Conservation (phyloP, 2,113 vertebrate species). For the Pseudopipra pipra region DNA sequence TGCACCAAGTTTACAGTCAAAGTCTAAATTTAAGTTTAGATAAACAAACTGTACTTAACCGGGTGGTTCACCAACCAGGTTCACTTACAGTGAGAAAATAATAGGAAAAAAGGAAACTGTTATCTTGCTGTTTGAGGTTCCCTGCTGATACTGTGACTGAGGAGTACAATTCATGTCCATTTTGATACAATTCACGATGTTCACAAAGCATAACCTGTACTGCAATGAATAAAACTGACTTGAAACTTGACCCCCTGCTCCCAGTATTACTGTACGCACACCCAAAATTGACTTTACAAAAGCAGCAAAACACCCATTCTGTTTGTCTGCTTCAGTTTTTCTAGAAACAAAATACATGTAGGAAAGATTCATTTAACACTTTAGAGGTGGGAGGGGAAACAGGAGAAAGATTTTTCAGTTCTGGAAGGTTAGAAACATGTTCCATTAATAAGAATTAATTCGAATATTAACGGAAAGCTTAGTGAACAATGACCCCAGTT, state of each 20-base stretch:
- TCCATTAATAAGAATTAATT: neutral
- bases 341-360: neutral
- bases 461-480: neutral
- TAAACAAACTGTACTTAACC: neutral
- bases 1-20: neutral
- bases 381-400: neutral
- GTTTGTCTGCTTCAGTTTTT: neutral
- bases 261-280: neutral
- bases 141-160: neutral
- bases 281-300: neutral
- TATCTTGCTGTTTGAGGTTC: neutral
- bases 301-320: neutral
- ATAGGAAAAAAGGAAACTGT: neutral
- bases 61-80: neutral
- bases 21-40: neutral
- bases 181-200: neutral
- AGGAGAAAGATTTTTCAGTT: neutral
- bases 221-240: neutral
- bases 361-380: neutral
- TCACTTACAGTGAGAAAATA: neutral
- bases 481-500: neutral
- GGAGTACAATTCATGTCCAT: neutral
- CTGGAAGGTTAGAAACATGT: neutral
- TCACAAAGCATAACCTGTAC: neutral
- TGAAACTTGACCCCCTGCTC: neutral